These are phyloP conservation scores for Lucinisca nassula DNA, from an alignment of 2,888 invertebrate genomes.

Conservation along the genomic window DNA sequence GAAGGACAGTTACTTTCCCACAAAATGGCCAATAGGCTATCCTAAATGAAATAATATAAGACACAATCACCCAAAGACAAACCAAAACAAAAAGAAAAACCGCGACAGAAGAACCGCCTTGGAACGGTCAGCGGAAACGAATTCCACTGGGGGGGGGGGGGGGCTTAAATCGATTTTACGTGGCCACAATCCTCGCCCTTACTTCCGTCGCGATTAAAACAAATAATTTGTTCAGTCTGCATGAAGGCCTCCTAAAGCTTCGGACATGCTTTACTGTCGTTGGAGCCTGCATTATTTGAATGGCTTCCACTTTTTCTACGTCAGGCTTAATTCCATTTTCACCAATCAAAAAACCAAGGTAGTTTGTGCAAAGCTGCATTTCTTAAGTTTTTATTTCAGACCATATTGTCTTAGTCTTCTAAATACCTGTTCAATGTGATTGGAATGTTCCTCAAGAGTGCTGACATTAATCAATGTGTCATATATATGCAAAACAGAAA, in stretches of 20 bases:
- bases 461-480: conserved; percentile 57
- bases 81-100: too few relatives aligned
- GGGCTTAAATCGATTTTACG: too few relatives aligned
- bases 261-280: conserved; percentile 13
- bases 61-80: too few relatives aligned
- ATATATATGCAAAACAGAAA: conserved; percentile 43
- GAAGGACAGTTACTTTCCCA: too few relatives aligned
- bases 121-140: too few relatives aligned
- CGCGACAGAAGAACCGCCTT: too few relatives aligned
- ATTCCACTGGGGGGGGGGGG: too few relatives aligned
- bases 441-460: conserved; percentile 53
- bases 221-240: too few relatives aligned
- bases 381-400: conserved; percentile 44
- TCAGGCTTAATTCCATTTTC: conserved; percentile 44
- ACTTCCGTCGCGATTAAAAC: too few relatives aligned
- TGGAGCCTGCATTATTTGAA: conserved; percentile 34
- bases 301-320: conserved; percentile 28
- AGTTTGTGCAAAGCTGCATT: conserved; percentile 48
- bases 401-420: conserved; percentile 32
- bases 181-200: too few relatives aligned
- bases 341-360: conserved; percentile 38
- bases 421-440: conserved; percentile 46
- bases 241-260: conserved; percentile 6
- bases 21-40: too few relatives aligned
- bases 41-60: too few relatives aligned